phyloP scores from a whole-genome alignment of 2,797 vertebrate genomes.

The Sebastes wilsoni region DNA sequence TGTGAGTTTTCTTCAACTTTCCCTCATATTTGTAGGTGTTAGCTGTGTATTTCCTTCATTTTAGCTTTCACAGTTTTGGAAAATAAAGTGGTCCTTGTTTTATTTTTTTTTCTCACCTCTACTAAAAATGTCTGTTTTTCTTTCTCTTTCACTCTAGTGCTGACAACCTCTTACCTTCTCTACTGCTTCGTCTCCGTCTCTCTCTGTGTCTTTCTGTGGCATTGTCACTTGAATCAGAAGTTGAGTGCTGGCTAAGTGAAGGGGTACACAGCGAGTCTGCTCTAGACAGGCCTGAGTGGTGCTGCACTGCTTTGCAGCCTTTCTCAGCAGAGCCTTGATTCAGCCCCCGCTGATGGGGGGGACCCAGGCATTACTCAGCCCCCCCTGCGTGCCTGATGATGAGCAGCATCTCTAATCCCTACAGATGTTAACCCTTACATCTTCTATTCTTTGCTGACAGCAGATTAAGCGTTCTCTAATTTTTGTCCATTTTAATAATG shows the following conservation, averaged over 20 bases:
- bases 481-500: conserved; percentile 25
- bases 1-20: conserved; percentile 39
- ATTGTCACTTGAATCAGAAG: conserved; percentile 76
- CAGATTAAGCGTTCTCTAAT: conserved; percentile 7
- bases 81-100: conserved; percentile 73
- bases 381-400: conserved; percentile 48
- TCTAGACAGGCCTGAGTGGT: conserved; percentile 71
- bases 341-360: conserved; percentile 57
- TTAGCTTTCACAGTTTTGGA: conserved; percentile 63
- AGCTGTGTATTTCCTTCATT: conserved; percentile 61
- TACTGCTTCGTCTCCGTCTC: conserved; percentile 46
- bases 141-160: conserved; percentile 63
- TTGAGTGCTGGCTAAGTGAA: conserved; percentile 75
- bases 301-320: conserved; percentile 65
- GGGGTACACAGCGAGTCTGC: conserved; percentile 69
- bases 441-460: conserved; percentile 25
- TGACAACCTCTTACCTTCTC: conserved; percentile 77
- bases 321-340: conserved; percentile 68
- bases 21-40: conserved; percentile 39
- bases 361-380: conserved; percentile 49
- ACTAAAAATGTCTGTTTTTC: conserved; percentile 68
- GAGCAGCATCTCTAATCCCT: conserved; percentile 61
- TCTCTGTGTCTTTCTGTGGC: conserved; percentile 40
- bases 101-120: conserved; percentile 44
- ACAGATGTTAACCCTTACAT: conserved; percentile 48